Base-by-base conservation (phyloP, 2,797 vertebrate species). In the Cossypha niveicapilla region DNA sequence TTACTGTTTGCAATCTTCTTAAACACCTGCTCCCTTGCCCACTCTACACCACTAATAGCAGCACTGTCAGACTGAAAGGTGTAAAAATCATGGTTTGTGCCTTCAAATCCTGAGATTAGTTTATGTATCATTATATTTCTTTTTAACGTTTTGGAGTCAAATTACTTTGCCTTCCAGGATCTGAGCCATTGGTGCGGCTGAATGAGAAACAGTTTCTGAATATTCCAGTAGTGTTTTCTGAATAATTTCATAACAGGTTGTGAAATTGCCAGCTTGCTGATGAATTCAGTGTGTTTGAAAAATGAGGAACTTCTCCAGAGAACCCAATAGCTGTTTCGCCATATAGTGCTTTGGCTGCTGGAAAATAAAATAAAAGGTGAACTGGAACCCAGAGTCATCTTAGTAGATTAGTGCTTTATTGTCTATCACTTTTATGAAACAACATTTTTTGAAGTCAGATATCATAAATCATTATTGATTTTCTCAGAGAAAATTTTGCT, bases 401-500 rank as follows among this genome's bases (percentile, higher is more conserved):
- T 87, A 35, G 56, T 41, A 84, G 82, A 78, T 94, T 88, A 96
- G 74, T 90, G 63, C 18, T 86, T 94, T 68, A 65, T 80, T 95
- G 86, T 80, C 77, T 91, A 87, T 83, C 87, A 89, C 62, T 94
- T 93, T 87, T 85, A 87, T 82, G 90, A 96, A 94, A 79, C 82
- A 93, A 92, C 53, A 65, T 53, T 85, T 95, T 94, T 89, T 86
- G 28, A 87, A 96, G 84, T 93, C 90, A 91, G 65, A 80, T 74
- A 67, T 77, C 84, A 83, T 92, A 94, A 92, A 92, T 87, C 77
- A 90, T 86, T 95, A 94, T 92, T 86, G 93, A 96, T 93, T 94
- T 96, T 96, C 42, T 71, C 32, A 44, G 57, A 77, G 61, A 92
- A 95, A 80, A 71, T 92, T 87, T 91, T 94, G 35, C 75, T 87